These are phyloP conservation scores for Muschampia plurimacula DNA, from an alignment of 2,888 invertebrate species.

Conservation along the genomic window DNA sequence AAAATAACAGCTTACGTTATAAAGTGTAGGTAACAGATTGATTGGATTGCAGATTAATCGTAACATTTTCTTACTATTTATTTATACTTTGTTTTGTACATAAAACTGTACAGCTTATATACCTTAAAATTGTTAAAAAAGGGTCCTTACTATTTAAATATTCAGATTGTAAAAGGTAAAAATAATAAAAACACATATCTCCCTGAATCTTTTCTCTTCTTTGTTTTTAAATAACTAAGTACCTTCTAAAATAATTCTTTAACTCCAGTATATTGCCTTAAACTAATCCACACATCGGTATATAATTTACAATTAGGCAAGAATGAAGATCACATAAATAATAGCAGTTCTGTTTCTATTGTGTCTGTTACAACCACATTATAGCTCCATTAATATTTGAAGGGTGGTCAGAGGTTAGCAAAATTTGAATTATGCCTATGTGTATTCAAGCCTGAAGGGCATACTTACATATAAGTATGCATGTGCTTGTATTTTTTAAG, in stretches of 20 bases:
- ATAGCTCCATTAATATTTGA: conserved; percentile 59
- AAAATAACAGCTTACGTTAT: too few species aligned
- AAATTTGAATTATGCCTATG: conserved; percentile 50
- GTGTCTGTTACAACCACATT: conserved; percentile 48
- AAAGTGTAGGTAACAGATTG: too few species aligned
- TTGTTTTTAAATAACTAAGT: neutral
- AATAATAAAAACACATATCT: too few species aligned
- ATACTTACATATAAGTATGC: neutral
- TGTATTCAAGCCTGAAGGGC: conserved; percentile 9
- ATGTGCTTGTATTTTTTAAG: neutral
- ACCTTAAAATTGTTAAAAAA: too few species aligned
- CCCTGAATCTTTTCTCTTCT: too few species aligned
- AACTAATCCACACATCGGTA: conserved; percentile 18
- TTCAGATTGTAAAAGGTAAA: too few species aligned
- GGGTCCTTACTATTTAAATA: too few species aligned
- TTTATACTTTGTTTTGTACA: too few species aligned
- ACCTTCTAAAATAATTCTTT: neutral
- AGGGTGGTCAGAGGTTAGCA: conserved; percentile 51
- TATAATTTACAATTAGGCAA: conserved; percentile 28
- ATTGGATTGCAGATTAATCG: too few species aligned
- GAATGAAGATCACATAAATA: conserved; percentile 31
- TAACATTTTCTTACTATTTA: too few species aligned
- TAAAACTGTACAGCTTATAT: too few species aligned
- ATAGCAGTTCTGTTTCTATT: conserved; percentile 42
- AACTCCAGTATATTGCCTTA: neutral